Evolutionary conservation across 2,797 vertebrate species (phyloP), one percentile per base, ranked within the genome.

Genomic region (Liasis olivaceus): DNA sequence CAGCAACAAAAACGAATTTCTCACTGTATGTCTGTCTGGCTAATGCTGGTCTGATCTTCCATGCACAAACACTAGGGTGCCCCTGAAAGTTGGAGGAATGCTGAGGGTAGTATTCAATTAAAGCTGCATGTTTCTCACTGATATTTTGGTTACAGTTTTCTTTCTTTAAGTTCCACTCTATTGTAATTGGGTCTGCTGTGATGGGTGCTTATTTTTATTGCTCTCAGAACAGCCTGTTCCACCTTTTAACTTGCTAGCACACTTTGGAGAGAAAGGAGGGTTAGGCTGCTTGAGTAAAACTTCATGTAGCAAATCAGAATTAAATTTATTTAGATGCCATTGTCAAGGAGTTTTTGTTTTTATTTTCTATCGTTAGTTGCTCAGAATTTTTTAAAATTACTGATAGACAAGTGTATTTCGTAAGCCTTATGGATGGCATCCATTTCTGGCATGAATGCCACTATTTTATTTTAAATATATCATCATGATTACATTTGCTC

Each of bases 401-500:
- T 91, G 94, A 81, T 93, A 95, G 90, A 94, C 95, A 94, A 51
- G 1, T 92, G 91, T 91, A 89, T 92, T 84, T 94, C 95, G 92
- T 93, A 77, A 94, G 86, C 89, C 94, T 93, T 87, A 62, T 0
- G 2, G 93, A 90, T 91, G 93, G 95, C 95, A 95, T 94, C 91
- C 93, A 93, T 97, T 93, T 90, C 92, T 87, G 51, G 36, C 51
- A 62, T 51, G 81, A 87, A 89, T 58, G 14, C 11, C 54, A 85
- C 28, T 51, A 1, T 90, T 96, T 54, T 89, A 95, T 96, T 94
- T 87, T 47, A 47, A 51, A 56, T 96, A 95, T 95, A 96, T 96
- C 91, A 96, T 96, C 93, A 95, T 96, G 95, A 95, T 96, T 95
- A 91, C 6, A 7, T 94, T 97, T 96, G 94, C 94, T 96, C 93